Evolutionary conservation across 2,797 vertebrate species (phyloP).

Genomic region (Tachyglossus aculeatus): DNA sequence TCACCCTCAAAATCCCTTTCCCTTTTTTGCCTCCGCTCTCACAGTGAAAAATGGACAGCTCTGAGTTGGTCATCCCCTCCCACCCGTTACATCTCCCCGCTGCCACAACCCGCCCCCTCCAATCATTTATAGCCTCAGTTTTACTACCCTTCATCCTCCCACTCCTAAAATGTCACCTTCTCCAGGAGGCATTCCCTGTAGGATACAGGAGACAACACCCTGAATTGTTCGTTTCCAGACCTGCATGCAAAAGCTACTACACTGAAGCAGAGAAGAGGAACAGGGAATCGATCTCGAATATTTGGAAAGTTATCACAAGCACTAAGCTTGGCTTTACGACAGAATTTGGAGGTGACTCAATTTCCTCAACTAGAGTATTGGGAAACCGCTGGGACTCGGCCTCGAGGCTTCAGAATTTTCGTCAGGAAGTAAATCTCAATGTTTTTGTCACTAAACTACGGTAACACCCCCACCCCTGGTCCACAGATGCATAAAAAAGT

Average conservation of each 20-base stretch:
- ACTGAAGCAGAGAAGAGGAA: constrained; percentile 81
- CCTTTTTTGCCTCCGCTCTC: not conserved
- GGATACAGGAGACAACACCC: not conserved
- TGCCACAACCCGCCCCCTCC: too few species aligned
- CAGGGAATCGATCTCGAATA: constrained; percentile 84
- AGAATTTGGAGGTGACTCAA: constrained; percentile 70
- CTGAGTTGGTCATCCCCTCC: too few species aligned
- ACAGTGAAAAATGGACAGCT: too few species aligned
- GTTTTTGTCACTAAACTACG: not conserved
- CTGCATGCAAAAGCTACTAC: constrained; percentile 83
- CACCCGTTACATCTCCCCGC: too few species aligned
- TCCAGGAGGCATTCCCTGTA: not conserved
- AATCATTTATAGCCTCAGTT: too few species aligned
- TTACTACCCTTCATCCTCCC: too few species aligned
- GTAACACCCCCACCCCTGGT: not conserved
- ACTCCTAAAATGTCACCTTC: not conserved
- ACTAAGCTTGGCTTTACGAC: constrained; percentile 82
- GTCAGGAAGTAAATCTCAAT: not conserved
- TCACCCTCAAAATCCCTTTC: not conserved
- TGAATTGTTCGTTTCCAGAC: too few species aligned
- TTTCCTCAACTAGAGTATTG: not conserved
- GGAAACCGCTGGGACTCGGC: not conserved
- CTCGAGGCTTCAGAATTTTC: not conserved
- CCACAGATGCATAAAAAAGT: too few species aligned
- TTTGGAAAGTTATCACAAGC: constrained; percentile 84